Evolutionary conservation across 2,113 vertebrate genomes (phyloP), one percentile per base, ranked within the genome.

Genomic region (Sapajus apella): DNA sequence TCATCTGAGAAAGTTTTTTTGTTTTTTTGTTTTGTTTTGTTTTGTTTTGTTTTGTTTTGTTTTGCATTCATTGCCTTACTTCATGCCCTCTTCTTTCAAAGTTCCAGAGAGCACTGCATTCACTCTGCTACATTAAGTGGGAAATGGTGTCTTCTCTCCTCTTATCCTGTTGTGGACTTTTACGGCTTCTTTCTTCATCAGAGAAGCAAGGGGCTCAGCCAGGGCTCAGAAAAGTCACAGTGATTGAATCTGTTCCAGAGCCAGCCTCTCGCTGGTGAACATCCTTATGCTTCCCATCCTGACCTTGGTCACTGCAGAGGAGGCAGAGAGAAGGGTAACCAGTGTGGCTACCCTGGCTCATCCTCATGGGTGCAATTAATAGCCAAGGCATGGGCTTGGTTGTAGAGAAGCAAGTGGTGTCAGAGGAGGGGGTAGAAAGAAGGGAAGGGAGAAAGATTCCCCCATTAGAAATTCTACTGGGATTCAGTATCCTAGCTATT

Each of bases 361-460:
- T 75, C 66, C 10, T 25, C 35, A 12, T 55, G 66, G 47, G 7
- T 83, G 10, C 80, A 47, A 47, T 68, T 11, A 6, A 27, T 25
- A 73, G 8, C 16, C 1, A 8, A 13, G 13, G 4, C 23, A 61
- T n/a, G 18, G 11, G 8, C 8, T 66, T 66, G 64, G 23, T 50
- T 89, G 10, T 32, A 40, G 35, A 77, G 66, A 76, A 89, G 21
- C 23, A 35, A 70, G 32, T 32, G 30, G n/a, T 30, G 23, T 58
- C 40, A 82, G 17, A 5, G 0, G 0, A 13, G 1, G 11, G 37
- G 1, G 35, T 4, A 90, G 50, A 3, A 76, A 56, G 47, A 8
- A 86, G 56, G 32, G 30, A 68, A 16, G 66, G 32, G 61, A 35
- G 40, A 80, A 87, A 64, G 47, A 56, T n/a, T 55, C 11, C n/a